Conservation (phyloP, 37 sponge, comb jelly and placozoan species). For the Eunapius fragilis region DNA sequence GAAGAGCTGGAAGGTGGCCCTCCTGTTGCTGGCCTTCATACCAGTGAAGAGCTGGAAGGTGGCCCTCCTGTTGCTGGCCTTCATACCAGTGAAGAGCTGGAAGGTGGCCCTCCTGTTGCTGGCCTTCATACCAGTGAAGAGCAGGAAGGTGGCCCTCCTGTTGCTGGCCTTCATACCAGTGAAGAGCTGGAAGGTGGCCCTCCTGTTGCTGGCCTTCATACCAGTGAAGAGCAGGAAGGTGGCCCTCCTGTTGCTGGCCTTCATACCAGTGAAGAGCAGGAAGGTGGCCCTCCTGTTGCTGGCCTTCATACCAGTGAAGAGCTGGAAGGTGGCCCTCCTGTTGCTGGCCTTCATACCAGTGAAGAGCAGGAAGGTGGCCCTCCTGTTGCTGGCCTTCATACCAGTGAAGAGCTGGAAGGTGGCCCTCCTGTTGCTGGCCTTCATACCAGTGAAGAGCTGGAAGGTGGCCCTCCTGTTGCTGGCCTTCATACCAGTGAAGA, state of each 20-base stretch:
- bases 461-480: slow-evolving; percentile 68
- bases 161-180: slow-evolving; percentile 57
- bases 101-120: slow-evolving; percentile 68
- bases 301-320: slow-evolving; percentile 46
- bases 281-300: slow-evolving; percentile 68
- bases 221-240: slow-evolving; percentile 56
- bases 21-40: slow-evolving; percentile 60
- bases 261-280: slow-evolving; percentile 54
- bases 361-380: slow-evolving; percentile 55
- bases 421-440: slow-evolving; percentile 59
- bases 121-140: slow-evolving; percentile 46
- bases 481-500: slow-evolving; percentile 46
- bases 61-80: slow-evolving; percentile 59
- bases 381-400: slow-evolving; percentile 60
- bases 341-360: slow-evolving; percentile 57
- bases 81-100: slow-evolving; percentile 55
- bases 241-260: slow-evolving; percentile 59
- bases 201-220: slow-evolving; percentile 60
- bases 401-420: slow-evolving; percentile 58
- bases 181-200: slow-evolving; percentile 56
- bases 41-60: slow-evolving; percentile 58
- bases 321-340: slow-evolving; percentile 62
- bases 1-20: slow-evolving; percentile 56
- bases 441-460: slow-evolving; percentile 55
- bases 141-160: slow-evolving; percentile 61